Percentiles rank a stretch among this genome's conserved stretches.
These are phyloP conservation scores for Poeciliopsis gracilis DNA, from an alignment of 2,797 vertebrate species.

Conservation along the genomic window DNA sequence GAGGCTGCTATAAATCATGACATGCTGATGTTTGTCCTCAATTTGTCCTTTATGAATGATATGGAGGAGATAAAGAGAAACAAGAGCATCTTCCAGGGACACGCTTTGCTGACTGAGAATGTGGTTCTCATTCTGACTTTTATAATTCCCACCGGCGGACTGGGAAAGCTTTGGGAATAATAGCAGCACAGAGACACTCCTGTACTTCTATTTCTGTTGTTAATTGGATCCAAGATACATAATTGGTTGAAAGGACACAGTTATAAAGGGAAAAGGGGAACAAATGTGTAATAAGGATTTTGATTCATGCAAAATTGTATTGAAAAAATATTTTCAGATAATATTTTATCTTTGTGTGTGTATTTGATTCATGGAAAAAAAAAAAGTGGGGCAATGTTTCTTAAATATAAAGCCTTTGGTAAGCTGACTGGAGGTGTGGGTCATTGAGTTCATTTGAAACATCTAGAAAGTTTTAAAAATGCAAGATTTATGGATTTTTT, in stretches of 20 bases:
- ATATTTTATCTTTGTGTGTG: slow-evolving; percentile 1
- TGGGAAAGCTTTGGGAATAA: slow-evolving; percentile 28
- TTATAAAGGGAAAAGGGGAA: background rate
- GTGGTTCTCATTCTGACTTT: slow-evolving; percentile 39
- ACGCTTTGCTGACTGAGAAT: slow-evolving; percentile 26
- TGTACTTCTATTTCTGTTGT: slow-evolving; percentile 43
- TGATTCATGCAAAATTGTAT: slow-evolving; percentile 2
- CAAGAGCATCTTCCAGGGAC: slow-evolving; percentile 26
- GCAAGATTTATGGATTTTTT: background rate
- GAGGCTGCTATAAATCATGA: slow-evolving; percentile 37
- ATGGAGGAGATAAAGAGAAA: slow-evolving; percentile 25
- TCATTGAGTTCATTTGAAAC: slow-evolving; percentile 19
- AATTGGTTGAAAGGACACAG: slow-evolving; percentile 25
- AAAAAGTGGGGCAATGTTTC: slow-evolving; percentile 5
- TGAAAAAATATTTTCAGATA: background rate
- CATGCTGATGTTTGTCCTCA: slow-evolving; percentile 45
- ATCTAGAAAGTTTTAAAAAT: background rate
- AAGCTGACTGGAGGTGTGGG: slow-evolving; percentile 21
- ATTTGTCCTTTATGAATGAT: slow-evolving; percentile 47
- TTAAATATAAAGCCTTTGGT: slow-evolving; percentile 35
- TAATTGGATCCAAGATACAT: slow-evolving; percentile 35
- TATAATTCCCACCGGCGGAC: slow-evolving; percentile 18
- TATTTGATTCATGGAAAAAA: background rate
- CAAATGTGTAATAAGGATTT: slow-evolving; percentile 5
- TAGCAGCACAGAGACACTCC: slow-evolving; percentile 5